Conservation (phyloP, 2,113 vertebrate species). For the Bagarius yarrelli region DNA sequence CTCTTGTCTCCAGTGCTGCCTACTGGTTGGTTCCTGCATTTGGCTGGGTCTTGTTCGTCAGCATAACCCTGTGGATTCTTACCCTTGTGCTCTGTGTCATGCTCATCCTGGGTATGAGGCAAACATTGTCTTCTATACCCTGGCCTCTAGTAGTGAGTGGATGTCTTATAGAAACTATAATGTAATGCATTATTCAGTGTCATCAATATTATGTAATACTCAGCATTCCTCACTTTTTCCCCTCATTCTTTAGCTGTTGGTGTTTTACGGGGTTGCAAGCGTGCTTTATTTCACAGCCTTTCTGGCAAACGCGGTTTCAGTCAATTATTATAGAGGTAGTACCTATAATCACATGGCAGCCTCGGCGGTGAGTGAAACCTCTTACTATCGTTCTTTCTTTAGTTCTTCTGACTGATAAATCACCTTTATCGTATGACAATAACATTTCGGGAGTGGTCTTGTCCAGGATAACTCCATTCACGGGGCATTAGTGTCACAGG, state of each 20-base stretch:
- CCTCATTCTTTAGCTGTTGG: conserved; percentile 73
- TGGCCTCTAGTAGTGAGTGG: conserved; percentile 82
- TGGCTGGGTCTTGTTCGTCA: conserved; percentile 92
- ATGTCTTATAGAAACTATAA: not conserved
- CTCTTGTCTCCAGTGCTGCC: conserved; percentile 72
- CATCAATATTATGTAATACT: not conserved
- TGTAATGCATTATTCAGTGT: not conserved
- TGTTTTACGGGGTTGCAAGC: conserved; percentile 68
- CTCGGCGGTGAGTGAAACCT: conserved; percentile 75
- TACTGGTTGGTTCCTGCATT: conserved; percentile 61
- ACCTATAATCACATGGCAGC: conserved; percentile 72
- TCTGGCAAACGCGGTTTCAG: conserved; percentile 66
- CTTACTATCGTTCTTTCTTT: not conserved
- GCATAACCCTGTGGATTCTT: conserved; percentile 83
- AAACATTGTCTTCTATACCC: conserved; percentile 70
- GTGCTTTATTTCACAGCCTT: conserved; percentile 84
- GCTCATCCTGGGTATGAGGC: conserved; percentile 73
- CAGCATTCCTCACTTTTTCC: not conserved
- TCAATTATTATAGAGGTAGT: not conserved
- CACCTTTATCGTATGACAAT: not conserved
- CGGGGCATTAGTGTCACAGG: not conserved
- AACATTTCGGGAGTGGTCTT: not conserved
- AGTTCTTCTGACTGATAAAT: not conserved
- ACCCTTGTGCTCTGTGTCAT: conserved; percentile 77
- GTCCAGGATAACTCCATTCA: not conserved